Evolutionary conservation across 1,140 invertebrate species (phyloP).

Genomic region (Drosophila varians): DNA sequence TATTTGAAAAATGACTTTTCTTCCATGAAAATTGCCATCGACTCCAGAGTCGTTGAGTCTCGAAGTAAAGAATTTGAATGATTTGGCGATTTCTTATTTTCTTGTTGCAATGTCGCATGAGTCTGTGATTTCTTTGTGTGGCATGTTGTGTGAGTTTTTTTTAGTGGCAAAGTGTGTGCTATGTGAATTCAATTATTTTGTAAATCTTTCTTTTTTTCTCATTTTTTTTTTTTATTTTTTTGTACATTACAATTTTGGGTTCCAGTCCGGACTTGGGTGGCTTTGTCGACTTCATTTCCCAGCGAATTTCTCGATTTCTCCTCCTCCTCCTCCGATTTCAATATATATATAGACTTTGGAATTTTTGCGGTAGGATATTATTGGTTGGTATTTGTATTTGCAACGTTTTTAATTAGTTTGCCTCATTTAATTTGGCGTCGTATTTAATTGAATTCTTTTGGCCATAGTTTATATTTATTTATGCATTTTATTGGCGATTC

Average conservation of each 20-base stretch:
- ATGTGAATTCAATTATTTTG: slow-evolving; percentile 42
- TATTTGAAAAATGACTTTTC: slow-evolving; percentile 44
- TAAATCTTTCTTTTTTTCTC: slow-evolving; percentile 26
- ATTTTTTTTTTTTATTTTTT: slow-evolving; percentile 18
- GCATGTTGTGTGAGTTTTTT: not conserved
- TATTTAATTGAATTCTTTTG: slow-evolving; percentile 47
- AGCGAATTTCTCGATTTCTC: slow-evolving; percentile 1
- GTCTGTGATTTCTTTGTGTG: slow-evolving; percentile 31
- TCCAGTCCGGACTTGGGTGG: slow-evolving; percentile 63
- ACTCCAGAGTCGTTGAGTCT: not conserved
- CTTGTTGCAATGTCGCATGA: slow-evolving; percentile 50
- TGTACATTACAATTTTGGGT: slow-evolving; percentile 79
- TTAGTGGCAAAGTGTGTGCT: slow-evolving; percentile 17
- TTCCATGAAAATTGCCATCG: slow-evolving; percentile 2
- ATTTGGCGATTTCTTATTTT: slow-evolving; percentile 26
- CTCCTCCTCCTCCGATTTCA: not conserved
- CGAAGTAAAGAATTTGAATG: slow-evolving; percentile 21
- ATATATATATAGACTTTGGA: slow-evolving; percentile 7
- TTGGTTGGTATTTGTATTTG: not conserved
- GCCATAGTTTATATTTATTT: slow-evolving; percentile 44
- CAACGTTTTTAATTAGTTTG: slow-evolving; percentile 44
- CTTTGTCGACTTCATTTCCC: slow-evolving; percentile 67
- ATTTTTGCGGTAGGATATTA: slow-evolving; percentile 36
- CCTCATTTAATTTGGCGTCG: slow-evolving; percentile 32
- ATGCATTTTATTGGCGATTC: slow-evolving; percentile 48